Base-by-base conservation (phyloP, 1,140 invertebrate species). In the Pygmarrhopalites habei region DNA sequence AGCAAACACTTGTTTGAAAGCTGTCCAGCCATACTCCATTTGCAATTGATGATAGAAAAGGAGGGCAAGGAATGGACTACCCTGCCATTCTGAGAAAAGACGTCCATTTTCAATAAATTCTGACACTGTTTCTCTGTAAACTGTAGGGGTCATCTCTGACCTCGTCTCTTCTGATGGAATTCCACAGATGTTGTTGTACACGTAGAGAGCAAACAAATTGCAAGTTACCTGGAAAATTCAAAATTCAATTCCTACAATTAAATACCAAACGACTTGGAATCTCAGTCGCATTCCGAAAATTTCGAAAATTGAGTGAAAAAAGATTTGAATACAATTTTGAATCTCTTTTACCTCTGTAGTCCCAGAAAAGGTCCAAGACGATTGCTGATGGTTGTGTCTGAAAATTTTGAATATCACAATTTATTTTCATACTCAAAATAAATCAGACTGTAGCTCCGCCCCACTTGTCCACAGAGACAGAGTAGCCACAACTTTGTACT, bases 311-410 rank as follows among this genome's bases (percentile, higher is more conserved):
- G n/a, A n/a, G n/a, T n/a, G n/a, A n/a, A n/a, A n/a, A n/a, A n/a
- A n/a, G n/a, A n/a, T n/a, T n/a, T n/a, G n/a, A n/a, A n/a, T n/a
- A n/a, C n/a, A n/a, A n/a, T n/a, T n/a, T n/a, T n/a, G n/a, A n/a
- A n/a, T n/a, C n/a, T n/a, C n/a, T n/a, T n/a, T n/a, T n/a, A n/a
- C n/a, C n/a, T n/a, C 64, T 2, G 43, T 56, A 10, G 55, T 55
- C 1, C 51, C 59, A 1, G 2, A 7, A 25, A 57, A 66, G 12
- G 51, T 66, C 64, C 64, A 66, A 10, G 28, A 41, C 0, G n/a
- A 19, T 5, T 56, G 28, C 62, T 66, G 64, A 25, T 66, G 64
- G 32, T 66, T 66, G 23, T 66, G 64, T n/a, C n/a, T n/a, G n/a
- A n/a, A n/a, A n/a, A n/a, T n/a, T n/a, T n/a, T n/a, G n/a, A n/a